phyloP scores from a whole-genome alignment of 1,140 invertebrate genomes.

The Drosophila hydei region DNA sequence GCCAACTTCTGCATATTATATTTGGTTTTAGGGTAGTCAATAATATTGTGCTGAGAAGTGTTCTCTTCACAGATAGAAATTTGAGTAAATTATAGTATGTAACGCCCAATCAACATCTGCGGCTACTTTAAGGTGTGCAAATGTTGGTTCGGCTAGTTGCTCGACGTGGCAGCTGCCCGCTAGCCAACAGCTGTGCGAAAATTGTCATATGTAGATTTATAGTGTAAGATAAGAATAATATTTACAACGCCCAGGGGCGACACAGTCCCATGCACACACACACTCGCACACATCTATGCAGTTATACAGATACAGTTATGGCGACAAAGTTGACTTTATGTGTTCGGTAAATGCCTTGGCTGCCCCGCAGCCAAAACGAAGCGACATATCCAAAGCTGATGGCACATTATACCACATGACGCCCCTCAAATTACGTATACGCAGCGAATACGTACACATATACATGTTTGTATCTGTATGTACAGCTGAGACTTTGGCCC shows the following conservation, averaged over 20 bases:
- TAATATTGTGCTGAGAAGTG: no score
- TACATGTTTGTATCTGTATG: conserved; percentile 18
- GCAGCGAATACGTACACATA: conserved; percentile 1
- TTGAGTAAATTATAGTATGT: conserved; percentile 4
- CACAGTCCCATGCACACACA: conserved; percentile 19
- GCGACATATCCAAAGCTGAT: conserved; percentile 58
- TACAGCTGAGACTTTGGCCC: conserved; percentile 13
- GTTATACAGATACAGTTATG: conserved; percentile 9
- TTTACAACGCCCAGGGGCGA: conserved; percentile 76
- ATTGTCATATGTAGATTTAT: conserved; percentile 83
- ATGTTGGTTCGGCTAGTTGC: conserved; percentile 9
- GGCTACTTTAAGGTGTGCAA: conserved; percentile 55
- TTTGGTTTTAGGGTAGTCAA: no score
- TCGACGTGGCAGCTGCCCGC: conserved; percentile 28
- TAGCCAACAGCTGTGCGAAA: conserved; percentile 63
- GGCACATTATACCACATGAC: conserved; percentile 75
- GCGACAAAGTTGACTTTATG: conserved; percentile 69
- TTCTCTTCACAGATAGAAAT: no score
- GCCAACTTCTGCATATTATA: no score
- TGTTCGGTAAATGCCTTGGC: conserved; percentile 58
- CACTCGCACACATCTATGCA: conserved; percentile 24
- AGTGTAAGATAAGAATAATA: conserved; percentile 76
- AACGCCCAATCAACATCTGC: neutral
- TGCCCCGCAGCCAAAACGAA: conserved; percentile 46
- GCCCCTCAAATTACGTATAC: conserved; percentile 77